These are phyloP conservation scores for Cephus spinipes DNA, from an alignment of 2,888 invertebrate species.

Conservation along the genomic window DNA sequence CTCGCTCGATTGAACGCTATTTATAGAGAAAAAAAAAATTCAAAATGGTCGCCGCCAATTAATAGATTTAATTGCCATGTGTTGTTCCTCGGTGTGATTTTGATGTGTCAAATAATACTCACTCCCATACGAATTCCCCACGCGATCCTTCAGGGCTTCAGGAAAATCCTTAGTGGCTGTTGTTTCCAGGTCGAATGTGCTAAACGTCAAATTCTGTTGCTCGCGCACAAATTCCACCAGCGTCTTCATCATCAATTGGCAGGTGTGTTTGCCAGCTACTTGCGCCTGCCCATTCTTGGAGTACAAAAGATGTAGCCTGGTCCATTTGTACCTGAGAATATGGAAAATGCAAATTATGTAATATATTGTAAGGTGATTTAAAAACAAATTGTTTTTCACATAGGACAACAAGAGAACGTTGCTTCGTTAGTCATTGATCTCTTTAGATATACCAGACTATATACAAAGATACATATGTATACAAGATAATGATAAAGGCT, in stretches of 20 bases:
- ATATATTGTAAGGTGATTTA: conserved; percentile 2
- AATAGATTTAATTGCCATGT: conserved; percentile 16
- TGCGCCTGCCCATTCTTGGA: conserved; percentile 78
- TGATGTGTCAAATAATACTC: conserved; percentile 59
- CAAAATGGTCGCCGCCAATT: neutral
- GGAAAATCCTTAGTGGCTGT: conserved; percentile 49
- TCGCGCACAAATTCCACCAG: conserved; percentile 73
- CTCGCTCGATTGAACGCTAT: neutral
- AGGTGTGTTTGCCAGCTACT: conserved; percentile 78
- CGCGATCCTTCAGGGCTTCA: conserved; percentile 64
- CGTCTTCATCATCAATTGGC: conserved; percentile 81
- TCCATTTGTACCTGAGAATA: conserved; percentile 77
- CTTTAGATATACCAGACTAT: neutral
- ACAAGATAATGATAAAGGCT: neutral
- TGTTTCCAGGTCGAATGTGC: conserved; percentile 73
- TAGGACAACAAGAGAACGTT: neutral
- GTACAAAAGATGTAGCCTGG: conserved; percentile 79
- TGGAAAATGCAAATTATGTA: neutral
- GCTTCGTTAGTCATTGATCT: neutral
- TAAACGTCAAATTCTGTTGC: conserved; percentile 65
- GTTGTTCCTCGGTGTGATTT: neutral
- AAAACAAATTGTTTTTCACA: neutral
- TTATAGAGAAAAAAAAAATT: neutral
- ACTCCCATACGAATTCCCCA: conserved; percentile 71
- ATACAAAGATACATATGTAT: neutral